phyloP scores from a whole-genome alignment of 2,888 invertebrate genomes.

The Corythucha ciliata region DNA sequence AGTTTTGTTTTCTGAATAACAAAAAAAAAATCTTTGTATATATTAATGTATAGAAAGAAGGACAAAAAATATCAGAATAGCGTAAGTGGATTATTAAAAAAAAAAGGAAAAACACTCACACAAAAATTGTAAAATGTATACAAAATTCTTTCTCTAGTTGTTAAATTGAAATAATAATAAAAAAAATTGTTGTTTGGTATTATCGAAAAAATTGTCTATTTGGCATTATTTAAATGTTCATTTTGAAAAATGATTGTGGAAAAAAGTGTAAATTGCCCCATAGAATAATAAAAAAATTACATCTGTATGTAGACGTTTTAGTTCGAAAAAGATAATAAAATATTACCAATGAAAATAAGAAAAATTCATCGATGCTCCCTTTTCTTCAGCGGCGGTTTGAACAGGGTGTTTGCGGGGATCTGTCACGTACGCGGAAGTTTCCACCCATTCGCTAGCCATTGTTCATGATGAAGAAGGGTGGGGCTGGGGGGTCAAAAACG shows the following conservation, averaged over 20 bases:
- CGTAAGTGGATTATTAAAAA: slow-evolving; percentile 22
- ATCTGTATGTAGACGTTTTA: slow-evolving; percentile 31
- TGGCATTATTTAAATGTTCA: slow-evolving; percentile 27
- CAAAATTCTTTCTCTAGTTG: slow-evolving; percentile 22
- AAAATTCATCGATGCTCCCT: background rate
- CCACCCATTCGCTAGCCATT: too few relatives aligned
- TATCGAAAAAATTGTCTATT: slow-evolving; percentile 29
- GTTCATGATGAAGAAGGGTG: too few relatives aligned
- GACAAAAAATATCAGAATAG: too few relatives aligned
- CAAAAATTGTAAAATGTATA: slow-evolving; percentile 28
- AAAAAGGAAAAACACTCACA: background rate
- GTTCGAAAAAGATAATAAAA: slow-evolving; percentile 31
- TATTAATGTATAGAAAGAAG: slow-evolving; percentile 30
- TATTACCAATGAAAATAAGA: too few relatives aligned
- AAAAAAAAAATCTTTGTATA: slow-evolving; percentile 27
- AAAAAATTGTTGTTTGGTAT: slow-evolving; percentile 27
- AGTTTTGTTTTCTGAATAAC: too few relatives aligned
- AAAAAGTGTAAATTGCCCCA: slow-evolving; percentile 27
- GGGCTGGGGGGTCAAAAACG: too few relatives aligned
- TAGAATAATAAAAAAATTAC: slow-evolving; percentile 25
- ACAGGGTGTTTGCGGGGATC: too few relatives aligned
- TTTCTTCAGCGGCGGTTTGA: too few relatives aligned
- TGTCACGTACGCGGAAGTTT: too few relatives aligned
- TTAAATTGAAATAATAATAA: slow-evolving; percentile 23
- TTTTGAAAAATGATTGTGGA: slow-evolving; percentile 27